Evolutionary conservation across 2,888 invertebrate species (phyloP), one percentile per base, ranked within the genome.

Genomic region (Strigamia maritima): DNA sequence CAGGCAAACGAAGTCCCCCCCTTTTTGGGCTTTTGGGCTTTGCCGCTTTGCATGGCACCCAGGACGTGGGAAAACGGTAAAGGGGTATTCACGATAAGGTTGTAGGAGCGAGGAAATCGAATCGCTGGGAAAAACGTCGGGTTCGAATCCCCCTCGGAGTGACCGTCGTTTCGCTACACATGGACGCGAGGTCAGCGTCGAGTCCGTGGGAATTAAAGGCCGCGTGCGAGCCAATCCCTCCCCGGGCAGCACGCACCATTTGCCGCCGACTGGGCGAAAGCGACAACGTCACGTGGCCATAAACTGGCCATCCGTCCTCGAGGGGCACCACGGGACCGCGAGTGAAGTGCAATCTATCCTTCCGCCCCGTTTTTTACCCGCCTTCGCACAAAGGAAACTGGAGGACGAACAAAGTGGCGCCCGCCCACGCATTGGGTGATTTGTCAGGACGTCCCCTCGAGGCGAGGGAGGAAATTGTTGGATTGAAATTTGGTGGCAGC

Each of bases 381-480:
- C 26, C 65, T 28, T 65, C 65, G 24, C 24, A 65, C 65, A 65
- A 65, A 65, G 65, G 65, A 10, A 60, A 60, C 60, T 60, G 22
- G 60, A 60, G 60, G 16, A 60, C 16, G 60, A 65, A 65, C 65
- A 65, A 65, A 65, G 65, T 65, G 65, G 65, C 65, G 65, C 65
- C 65, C 65, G 65, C 65, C 65, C 65, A 65, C 65, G 16, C 65
- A 10, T 7, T 28, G 65, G 65, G 65, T 65, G 65, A 65, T 65
- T 65, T 65, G 65, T 65, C 65, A 65, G 65, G 65, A 65, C 65
- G 65, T 65, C 65, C 65, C 65, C 65, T 65, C 65, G 65, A 65
- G 65, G 65, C 65, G 65, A 65, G 65, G 65, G 65, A 65, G 60
- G 19, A 60, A 60, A 26, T 65, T 65, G 65, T 65, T 19, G 65